phyloP scores from a whole-genome alignment of 2,888 invertebrate species.

The Synergus itoensis region DNA sequence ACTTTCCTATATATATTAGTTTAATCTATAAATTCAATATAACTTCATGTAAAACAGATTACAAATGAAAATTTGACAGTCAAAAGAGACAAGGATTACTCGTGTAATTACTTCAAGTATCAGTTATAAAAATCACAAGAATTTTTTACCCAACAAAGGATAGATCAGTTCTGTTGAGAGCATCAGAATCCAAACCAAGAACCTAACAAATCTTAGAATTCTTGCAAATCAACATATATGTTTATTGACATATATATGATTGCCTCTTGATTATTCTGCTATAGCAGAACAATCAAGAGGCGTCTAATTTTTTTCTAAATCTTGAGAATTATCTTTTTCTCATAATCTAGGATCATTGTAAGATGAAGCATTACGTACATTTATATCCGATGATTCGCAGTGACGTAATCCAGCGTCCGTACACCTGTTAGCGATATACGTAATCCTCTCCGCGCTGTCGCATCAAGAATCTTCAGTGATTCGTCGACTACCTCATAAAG shows the following conservation, averaged over 20 bases:
- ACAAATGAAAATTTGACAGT: neutral
- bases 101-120: neutral
- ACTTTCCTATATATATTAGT: neutral
- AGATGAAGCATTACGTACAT: conserved; percentile 52
- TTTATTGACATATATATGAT: too few relatives aligned
- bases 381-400: conserved; percentile 58
- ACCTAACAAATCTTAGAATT: neutral
- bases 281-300: neutral
- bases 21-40: neutral
- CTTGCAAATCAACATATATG: neutral
- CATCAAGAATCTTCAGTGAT: conserved; percentile 17
- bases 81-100: neutral
- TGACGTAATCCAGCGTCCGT: conserved; percentile 56
- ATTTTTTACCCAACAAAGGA: neutral
- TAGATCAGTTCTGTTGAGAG: neutral
- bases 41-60: neutral
- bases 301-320: conserved; percentile 42
- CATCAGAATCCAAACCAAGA: neutral
- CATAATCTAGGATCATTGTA: conserved; percentile 42
- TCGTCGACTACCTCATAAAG: conserved; percentile 9
- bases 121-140: neutral
- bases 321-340: conserved; percentile 33
- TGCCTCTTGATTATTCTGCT: too few relatives aligned
- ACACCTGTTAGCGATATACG: conserved; percentile 63
- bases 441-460: conserved; percentile 46